Evolutionary conservation across 1,140 invertebrate species (phyloP).

Genomic region (Ceratosolen solmsi): DNA sequence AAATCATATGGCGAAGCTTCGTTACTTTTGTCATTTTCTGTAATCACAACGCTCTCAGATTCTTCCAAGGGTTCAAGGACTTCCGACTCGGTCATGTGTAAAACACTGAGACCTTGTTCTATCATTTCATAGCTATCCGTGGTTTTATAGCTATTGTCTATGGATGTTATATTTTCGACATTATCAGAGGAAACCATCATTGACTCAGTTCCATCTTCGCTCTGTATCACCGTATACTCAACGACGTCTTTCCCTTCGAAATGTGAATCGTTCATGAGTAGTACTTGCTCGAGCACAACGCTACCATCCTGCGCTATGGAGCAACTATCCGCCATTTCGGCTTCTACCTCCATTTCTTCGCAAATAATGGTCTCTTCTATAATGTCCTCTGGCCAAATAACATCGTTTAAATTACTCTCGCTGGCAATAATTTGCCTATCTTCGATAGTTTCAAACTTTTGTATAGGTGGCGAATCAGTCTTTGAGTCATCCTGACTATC

Average conservation of each 20-base stretch:
- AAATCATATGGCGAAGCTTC: conserved; percentile 20
- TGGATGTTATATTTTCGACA: conserved; percentile 31
- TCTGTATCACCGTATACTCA: conserved; percentile 65
- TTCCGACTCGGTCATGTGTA: conserved; percentile 51
- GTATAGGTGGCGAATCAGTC: conserved; percentile 43
- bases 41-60: conserved; percentile 26
- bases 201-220: conserved; percentile 60
- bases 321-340: conserved; percentile 51
- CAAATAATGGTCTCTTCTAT: conserved; percentile 71
- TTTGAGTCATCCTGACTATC: conserved; percentile 59
- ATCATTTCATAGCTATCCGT: conserved; percentile 47
- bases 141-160: conserved; percentile 50
- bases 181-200: conserved; percentile 56
- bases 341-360: conserved; percentile 69
- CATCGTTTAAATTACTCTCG: conserved; percentile 49
- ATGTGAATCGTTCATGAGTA: conserved; percentile 57
- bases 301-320: conserved; percentile 51
- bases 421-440: conserved; percentile 41
- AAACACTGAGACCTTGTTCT: conserved; percentile 55
- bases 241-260: conserved; percentile 61
- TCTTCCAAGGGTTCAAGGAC: conserved; percentile 45
- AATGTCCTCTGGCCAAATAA: conserved; percentile 63
- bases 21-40: conserved; percentile 36
- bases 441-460: conserved; percentile 34
- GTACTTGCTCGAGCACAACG: conserved; percentile 61